phyloP scores from a whole-genome alignment of 2,797 vertebrate genomes.

The Typhlichthys subterraneus region DNA sequence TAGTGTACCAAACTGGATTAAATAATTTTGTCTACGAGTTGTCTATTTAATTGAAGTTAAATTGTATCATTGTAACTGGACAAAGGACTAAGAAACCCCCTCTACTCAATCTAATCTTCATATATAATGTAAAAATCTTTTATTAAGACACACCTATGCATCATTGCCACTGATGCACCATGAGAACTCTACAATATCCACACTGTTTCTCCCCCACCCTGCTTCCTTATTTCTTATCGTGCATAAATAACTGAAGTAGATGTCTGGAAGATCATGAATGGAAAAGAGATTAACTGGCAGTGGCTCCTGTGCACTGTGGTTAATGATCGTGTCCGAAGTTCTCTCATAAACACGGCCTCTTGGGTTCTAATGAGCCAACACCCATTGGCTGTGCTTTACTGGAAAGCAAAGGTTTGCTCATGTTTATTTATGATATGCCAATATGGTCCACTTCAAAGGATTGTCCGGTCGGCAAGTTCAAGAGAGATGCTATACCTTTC shows the following conservation, averaged over 20 bases:
- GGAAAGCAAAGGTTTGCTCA: constrained; percentile 54
- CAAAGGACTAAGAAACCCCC: too few species aligned
- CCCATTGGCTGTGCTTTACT: constrained; percentile 45
- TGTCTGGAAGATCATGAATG: constrained; percentile 39
- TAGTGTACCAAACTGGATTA: too few species aligned
- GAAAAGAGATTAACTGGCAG: constrained; percentile 18
- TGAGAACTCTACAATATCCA: background rate
- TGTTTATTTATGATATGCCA: constrained; percentile 73
- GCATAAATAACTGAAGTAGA: constrained; percentile 19
- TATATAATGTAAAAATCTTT: too few species aligned
- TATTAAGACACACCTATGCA: too few species aligned
- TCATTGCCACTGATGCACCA: background rate
- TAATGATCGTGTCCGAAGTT: constrained; percentile 30
- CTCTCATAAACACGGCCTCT: constrained; percentile 50
- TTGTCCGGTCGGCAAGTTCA: constrained; percentile 61
- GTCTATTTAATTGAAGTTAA: too few species aligned
- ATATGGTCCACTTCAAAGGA: constrained; percentile 71
- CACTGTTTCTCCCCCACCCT: constrained; percentile 27
- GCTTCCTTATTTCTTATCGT: constrained; percentile 9
- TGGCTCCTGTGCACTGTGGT: constrained; percentile 21
- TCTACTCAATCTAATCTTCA: too few species aligned
- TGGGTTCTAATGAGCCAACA: constrained; percentile 59
- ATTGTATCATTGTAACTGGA: too few species aligned
- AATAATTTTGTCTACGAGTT: too few species aligned
- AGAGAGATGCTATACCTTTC: constrained; percentile 31